phyloP scores from a whole-genome alignment of 2,797 vertebrate species.

The Danio kyathit region DNA sequence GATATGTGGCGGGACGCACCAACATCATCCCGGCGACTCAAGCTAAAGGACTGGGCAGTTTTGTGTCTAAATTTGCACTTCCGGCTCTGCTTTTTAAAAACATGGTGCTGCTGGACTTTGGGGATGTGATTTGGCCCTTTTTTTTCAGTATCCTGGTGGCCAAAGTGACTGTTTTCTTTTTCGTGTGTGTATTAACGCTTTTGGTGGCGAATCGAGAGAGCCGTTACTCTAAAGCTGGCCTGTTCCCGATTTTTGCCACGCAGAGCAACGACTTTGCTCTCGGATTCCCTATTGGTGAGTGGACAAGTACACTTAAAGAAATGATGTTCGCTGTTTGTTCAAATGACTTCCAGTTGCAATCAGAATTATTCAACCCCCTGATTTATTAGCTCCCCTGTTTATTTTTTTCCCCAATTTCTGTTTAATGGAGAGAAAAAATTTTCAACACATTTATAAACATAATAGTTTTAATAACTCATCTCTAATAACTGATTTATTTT shows the following conservation, averaged over 20 bases:
- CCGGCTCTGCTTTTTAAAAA: constrained; percentile 96
- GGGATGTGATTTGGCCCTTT: constrained; percentile 94
- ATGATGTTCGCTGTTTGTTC: too few species aligned
- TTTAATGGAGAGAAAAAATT: too few species aligned
- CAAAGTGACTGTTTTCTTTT: constrained; percentile 90
- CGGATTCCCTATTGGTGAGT: constrained; percentile 97
- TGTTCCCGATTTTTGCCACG: constrained; percentile 97
- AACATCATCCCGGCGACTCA: constrained; percentile 93
- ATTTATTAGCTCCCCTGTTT: too few species aligned
- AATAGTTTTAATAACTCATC: too few species aligned
- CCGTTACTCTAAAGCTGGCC: constrained; percentile 92
- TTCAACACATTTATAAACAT: too few species aligned
- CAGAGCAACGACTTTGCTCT: constrained; percentile 99
- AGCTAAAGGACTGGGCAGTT: constrained; percentile 94
- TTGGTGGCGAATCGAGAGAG: constrained; percentile 87
- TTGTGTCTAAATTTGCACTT: constrained; percentile 97
- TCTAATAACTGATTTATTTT: too few species aligned
- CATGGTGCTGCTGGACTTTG: constrained; percentile 96
- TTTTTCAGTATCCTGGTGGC: constrained; percentile 93
- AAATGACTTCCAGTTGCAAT: too few species aligned
- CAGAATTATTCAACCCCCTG: too few species aligned
- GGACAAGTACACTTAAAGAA: not conserved
- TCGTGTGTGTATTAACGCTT: constrained; percentile 90
- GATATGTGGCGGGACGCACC: constrained; percentile 91
- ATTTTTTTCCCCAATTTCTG: too few species aligned